A percentile compares a stretch with the other conserved stretches of the same genome.
phyloP scores from a whole-genome alignment of 2,888 invertebrate species.

The Melikaiella ostensackeni region DNA sequence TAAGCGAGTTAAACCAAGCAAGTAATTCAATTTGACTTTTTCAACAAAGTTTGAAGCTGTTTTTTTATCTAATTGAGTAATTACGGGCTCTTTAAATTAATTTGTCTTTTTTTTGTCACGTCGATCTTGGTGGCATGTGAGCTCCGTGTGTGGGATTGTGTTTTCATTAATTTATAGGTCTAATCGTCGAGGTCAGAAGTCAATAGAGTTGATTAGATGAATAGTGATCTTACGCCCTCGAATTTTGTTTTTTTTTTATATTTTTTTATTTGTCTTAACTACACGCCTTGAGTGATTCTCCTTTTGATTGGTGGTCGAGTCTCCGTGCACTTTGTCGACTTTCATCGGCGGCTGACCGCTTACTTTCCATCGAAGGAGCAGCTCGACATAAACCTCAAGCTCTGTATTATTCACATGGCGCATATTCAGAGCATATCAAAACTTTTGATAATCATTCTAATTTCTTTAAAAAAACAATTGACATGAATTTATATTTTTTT shows the following conservation, averaged over 20 bases:
- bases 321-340: background rate
- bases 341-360: conserved; percentile 1
- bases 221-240: conserved; percentile 42
- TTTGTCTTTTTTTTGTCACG: conserved; percentile 51
- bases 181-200: conserved; percentile 56
- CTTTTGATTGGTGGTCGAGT: background rate
- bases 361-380: background rate
- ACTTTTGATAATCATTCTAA: background rate
- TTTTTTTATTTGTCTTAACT: conserved; percentile 30
- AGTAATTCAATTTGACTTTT: background rate
- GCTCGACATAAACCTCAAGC: background rate
- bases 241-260: conserved; percentile 37
- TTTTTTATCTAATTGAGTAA: background rate
- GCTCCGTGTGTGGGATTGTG: conserved; percentile 57
- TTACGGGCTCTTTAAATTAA: background rate
- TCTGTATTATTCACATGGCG: background rate
- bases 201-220: conserved; percentile 46
- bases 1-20: background rate
- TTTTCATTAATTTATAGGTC: conserved; percentile 60
- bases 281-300: conserved; percentile 23
- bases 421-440: background rate
- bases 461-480: background rate
- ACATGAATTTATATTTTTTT: background rate
- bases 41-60: background rate
- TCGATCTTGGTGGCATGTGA: conserved; percentile 61